phyloP scores from a whole-genome alignment of 1,140 invertebrate genomes.

The Temnothorax nylanderi region DNA sequence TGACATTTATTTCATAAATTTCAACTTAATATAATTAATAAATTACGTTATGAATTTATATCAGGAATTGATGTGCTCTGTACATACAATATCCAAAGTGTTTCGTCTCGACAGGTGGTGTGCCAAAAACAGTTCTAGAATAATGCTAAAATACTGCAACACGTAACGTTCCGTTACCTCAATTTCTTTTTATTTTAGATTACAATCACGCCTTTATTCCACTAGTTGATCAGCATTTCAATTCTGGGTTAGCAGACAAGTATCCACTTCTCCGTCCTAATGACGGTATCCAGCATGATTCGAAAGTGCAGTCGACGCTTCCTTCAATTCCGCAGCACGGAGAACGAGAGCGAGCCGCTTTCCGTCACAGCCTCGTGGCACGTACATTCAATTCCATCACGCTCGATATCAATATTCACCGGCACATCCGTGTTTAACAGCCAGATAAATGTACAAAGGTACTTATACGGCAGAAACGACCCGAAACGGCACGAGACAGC shows the following conservation, averaged over 20 bases:
- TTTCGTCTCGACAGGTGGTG: neutral
- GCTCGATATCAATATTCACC: neutral
- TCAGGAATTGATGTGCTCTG: neutral
- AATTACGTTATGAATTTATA: neutral
- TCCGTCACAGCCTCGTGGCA: conserved; percentile 89
- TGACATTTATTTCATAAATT: too few species aligned
- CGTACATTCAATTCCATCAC: neutral
- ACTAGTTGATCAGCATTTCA: neutral
- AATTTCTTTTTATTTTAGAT: neutral
- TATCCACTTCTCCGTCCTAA: neutral
- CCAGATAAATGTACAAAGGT: neutral
- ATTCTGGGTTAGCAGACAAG: neutral
- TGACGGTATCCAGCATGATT: conserved; percentile 24
- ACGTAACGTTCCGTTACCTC: neutral
- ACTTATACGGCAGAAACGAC: neutral
- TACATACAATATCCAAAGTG: neutral
- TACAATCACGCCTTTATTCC: neutral
- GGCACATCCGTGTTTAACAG: neutral
- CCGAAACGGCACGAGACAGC: neutral
- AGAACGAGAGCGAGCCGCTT: conserved; percentile 90
- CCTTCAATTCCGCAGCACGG: conserved; percentile 93
- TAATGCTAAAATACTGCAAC: neutral
- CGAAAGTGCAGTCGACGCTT: conserved; percentile 99
- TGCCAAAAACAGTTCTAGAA: neutral
- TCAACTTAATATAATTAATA: too few species aligned